Evolutionary conservation across 2,797 vertebrate genomes (phyloP).

Genomic region (Trachops cirrhosus): DNA sequence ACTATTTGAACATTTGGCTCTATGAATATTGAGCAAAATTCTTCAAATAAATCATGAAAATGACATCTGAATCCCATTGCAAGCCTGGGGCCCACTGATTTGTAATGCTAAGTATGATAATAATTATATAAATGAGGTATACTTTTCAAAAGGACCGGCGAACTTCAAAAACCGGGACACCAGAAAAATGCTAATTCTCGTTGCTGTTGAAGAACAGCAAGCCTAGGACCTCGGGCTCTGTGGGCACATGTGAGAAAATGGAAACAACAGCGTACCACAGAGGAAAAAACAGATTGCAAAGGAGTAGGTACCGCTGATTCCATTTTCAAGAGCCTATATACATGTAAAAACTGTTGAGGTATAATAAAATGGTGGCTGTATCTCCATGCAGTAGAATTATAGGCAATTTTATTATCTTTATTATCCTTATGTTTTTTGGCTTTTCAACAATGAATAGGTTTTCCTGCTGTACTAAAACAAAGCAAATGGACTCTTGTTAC

Average conservation of each 20-base stretch:
- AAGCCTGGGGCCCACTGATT: constrained; percentile 62
- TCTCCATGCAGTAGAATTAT: background rate
- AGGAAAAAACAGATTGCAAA: background rate
- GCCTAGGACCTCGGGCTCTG: background rate
- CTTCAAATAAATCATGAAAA: constrained; percentile 71
- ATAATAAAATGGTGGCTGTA: background rate
- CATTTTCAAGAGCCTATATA: background rate
- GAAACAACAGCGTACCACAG: background rate
- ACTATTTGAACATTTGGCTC: constrained; percentile 65
- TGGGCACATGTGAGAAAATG: background rate
- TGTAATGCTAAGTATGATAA: constrained; percentile 53
- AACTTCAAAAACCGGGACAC: background rate
- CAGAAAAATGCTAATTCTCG: background rate
- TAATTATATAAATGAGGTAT: constrained; percentile 1
- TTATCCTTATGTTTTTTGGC: background rate
- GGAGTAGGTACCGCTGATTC: background rate
- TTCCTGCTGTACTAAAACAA: background rate
- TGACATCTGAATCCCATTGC: constrained; percentile 59
- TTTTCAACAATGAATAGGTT: constrained; percentile 9
- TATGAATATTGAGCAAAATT: constrained; percentile 70
- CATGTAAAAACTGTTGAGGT: background rate
- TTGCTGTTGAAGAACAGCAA: background rate
- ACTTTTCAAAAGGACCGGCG: background rate
- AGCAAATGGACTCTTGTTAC: constrained; percentile 23
- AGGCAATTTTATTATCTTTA: background rate